Evolutionary conservation across 2,113 vertebrate genomes (phyloP), one percentile per base, ranked within the genome.

Genomic region (Oncorhynchus mykiss): DNA sequence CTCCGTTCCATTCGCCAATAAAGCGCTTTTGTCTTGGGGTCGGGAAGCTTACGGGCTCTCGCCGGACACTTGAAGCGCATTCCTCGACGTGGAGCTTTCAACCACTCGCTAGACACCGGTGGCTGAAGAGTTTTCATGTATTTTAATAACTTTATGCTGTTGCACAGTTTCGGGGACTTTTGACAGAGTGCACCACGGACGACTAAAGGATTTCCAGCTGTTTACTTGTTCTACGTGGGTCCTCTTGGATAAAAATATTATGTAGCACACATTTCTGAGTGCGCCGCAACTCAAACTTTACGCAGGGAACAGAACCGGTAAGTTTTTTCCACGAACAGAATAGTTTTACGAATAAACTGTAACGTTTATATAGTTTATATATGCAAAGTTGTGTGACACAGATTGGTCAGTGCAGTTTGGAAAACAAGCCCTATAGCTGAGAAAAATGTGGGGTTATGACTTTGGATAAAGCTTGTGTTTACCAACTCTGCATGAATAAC

Each of bases 21-120:
- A 90, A 91, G 90, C 85, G 83, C 87, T 89, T 89, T 75, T 89
- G 83, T 89, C 78, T 88, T 45, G 60, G 78, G 78, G 78, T 83
- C 78, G 8, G 82, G 81, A 57, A 27, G 67, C 59, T 65, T 31
- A n/a, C 34, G 6, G 54, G 16, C 48, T 45, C 27, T 25, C 64
- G 27, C n/a, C 16, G 75, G 62, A 72, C 62, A 81, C 85, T 87
- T 64, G 80, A 86, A 54, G 84, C 85, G 83, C 87, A 88, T 92
- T 90, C 87, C 88, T 87, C 82, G 80, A 87, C 86, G 73, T 83
- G 87, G 85, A 89, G 78, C 86, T 78, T 73, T 75, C 67, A 59
- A 80, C 64, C 64, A 66, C 12, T 67, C 66, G 84, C 51, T 14
- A 18, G 83, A 67, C 69, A 74, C 71, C 48, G 76, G 66, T 77